Percentiles rank a stretch among this genome's conserved stretches.
phyloP scores from a whole-genome alignment of 2,888 invertebrate genomes.

The Eubasilissa splendida region DNA sequence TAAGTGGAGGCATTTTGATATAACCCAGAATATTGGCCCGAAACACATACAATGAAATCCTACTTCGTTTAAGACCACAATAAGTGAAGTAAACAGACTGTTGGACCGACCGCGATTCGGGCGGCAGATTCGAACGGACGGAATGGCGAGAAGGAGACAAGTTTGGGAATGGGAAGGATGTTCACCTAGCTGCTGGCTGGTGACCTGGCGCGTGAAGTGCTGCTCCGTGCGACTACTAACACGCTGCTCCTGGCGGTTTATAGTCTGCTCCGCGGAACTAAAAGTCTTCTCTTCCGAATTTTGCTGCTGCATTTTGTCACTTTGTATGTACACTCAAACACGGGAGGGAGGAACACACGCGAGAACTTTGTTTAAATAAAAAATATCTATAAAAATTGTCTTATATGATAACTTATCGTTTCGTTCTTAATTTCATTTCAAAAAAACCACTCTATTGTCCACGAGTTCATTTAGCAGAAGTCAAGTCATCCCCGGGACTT shows the following conservation, averaged over 20 bases:
- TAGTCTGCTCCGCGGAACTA: slow-evolving; percentile 67
- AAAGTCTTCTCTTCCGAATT: slow-evolving; percentile 66
- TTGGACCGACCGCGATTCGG: too few species aligned
- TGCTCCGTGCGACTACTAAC: slow-evolving; percentile 81
- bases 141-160: neutral
- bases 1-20: too few species aligned
- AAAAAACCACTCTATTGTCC: slow-evolving; percentile 61
- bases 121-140: neutral
- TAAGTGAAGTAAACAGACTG: too few species aligned
- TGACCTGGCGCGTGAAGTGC: slow-evolving; percentile 85
- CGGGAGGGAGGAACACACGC: slow-evolving; percentile 59
- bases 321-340: slow-evolving; percentile 45
- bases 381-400: slow-evolving; percentile 50
- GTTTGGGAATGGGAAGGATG: neutral
- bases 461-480: slow-evolving; percentile 80
- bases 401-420: slow-evolving; percentile 61
- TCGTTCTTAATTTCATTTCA: slow-evolving; percentile 51
- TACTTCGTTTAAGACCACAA: too few species aligned
- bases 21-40: too few species aligned
- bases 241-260: slow-evolving; percentile 70
- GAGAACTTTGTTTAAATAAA: slow-evolving; percentile 44
- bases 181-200: slow-evolving; percentile 83
- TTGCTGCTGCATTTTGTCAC: slow-evolving; percentile 82
- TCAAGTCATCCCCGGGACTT: slow-evolving; percentile 83
- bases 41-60: too few species aligned